phyloP scores from a whole-genome alignment of 2,113 vertebrate genomes.

The Thomomys bottae region DNA sequence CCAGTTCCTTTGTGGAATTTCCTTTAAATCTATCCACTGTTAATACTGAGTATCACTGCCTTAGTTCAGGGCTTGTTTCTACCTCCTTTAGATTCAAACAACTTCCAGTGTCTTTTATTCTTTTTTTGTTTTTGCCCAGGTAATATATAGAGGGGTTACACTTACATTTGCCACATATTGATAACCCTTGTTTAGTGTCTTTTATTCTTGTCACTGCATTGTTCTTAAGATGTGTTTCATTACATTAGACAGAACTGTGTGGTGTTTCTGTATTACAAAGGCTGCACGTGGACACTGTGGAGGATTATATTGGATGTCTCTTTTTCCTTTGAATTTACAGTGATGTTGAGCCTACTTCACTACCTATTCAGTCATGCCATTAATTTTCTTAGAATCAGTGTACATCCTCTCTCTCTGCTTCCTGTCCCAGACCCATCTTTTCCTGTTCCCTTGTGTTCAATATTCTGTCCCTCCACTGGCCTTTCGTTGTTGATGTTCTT shows the following conservation, averaged over 20 bases:
- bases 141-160: no score
- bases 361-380: neutral
- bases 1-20: neutral
- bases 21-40: neutral
- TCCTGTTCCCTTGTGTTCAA: neutral
- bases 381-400: neutral
- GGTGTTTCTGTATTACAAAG: neutral
- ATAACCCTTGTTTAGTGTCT: no score
- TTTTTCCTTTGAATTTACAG: neutral
- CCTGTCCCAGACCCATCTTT: neutral
- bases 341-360: neutral
- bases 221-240: neutral
- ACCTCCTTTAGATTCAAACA: neutral
- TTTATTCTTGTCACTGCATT: no score
- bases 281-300: neutral
- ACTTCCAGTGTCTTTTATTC: neutral
- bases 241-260: neutral
- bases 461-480: no score
- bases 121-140: no score
- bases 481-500: neutral
- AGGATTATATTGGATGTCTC: neutral
- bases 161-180: no score
- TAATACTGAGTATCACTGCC: neutral
- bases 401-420: fast-evolving
- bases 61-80: neutral